Evolutionary conservation across 1,140 invertebrate species (phyloP).

Genomic region (Drosophila yakuba): DNA sequence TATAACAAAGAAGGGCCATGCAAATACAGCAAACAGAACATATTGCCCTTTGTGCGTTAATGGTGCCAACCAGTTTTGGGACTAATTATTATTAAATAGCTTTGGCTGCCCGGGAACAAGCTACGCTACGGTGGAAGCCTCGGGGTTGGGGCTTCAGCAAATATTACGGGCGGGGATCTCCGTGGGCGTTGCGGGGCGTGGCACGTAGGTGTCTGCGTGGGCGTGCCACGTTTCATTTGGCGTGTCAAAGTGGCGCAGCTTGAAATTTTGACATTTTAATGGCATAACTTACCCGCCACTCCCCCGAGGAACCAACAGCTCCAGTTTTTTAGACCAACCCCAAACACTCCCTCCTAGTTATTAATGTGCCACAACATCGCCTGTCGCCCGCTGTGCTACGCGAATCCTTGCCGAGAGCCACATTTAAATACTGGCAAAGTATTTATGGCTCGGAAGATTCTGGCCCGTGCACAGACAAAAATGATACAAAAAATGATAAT

Average conservation of each 20-base stretch:
- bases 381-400: conserved; percentile 19
- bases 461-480: background rate
- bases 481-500: no score
- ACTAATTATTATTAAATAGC: conserved; percentile 64
- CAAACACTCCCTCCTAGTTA: conserved; percentile 39
- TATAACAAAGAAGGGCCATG: conserved; percentile 4
- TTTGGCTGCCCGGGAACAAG: conserved; percentile 17
- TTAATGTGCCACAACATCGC: conserved; percentile 69
- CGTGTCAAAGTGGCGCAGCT: conserved; percentile 65
- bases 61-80: conserved; percentile 37
- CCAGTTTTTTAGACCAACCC: background rate
- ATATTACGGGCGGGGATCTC: background rate
- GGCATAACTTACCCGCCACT: conserved; percentile 47
- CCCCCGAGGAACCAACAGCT: conserved; percentile 4
- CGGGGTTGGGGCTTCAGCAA: background rate
- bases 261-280: conserved; percentile 73
- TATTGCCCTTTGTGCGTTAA: conserved; percentile 1
- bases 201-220: conserved; percentile 29
- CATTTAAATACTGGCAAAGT: conserved; percentile 51
- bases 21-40: conserved; percentile 5
- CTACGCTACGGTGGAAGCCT: background rate
- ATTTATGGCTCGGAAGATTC: conserved; percentile 10
- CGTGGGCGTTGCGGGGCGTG: background rate
- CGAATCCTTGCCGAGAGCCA: conserved; percentile 20
- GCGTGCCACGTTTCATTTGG: conserved; percentile 70